A percentile compares a stretch with the other conserved stretches of the same genome.
These are phyloP conservation scores for Epinotia nisella DNA, from an alignment of 2,888 invertebrate species.

Conservation along the genomic window DNA sequence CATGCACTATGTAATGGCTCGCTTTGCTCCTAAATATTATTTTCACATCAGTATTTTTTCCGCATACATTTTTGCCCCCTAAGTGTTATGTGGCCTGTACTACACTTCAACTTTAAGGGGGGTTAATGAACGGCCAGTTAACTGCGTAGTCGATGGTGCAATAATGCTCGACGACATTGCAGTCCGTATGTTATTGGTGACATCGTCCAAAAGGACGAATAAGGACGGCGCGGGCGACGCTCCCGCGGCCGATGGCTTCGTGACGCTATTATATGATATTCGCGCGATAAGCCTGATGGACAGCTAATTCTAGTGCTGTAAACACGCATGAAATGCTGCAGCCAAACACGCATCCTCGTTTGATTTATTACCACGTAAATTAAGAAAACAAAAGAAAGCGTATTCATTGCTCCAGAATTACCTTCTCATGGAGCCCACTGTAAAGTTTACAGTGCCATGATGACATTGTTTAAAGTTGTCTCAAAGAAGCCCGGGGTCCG, in stretches of 20 bases:
- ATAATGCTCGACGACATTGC: conserved; percentile 46
- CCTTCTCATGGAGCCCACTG: conserved; percentile 42
- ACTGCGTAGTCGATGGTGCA: conserved; percentile 2
- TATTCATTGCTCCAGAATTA: conserved; percentile 3
- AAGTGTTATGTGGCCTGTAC: neutral
- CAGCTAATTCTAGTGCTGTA: conserved; percentile 50
- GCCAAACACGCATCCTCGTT: conserved; percentile 21
- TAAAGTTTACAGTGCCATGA: no score
- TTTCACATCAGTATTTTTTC: neutral
- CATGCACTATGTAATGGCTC: neutral
- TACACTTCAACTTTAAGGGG: neutral
- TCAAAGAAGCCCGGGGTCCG: no score
- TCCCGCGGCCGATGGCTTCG: conserved; percentile 57
- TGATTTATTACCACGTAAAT: conserved; percentile 24
- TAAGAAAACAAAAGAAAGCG: neutral
- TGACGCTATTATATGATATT: conserved; percentile 55
- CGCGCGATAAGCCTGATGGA: conserved; percentile 57
- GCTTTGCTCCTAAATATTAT: neutral
- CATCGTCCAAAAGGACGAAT: conserved; percentile 69
- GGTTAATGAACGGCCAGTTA: neutral
- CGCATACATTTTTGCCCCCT: neutral
- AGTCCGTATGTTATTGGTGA: conserved; percentile 54
- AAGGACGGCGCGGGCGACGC: conserved; percentile 76
- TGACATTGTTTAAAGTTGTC: no score
- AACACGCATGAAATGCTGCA: conserved; percentile 18